These are phyloP conservation scores for Cyrtonyx montezumae DNA, from an alignment of 2,113 vertebrate species.

Conservation along the genomic window DNA sequence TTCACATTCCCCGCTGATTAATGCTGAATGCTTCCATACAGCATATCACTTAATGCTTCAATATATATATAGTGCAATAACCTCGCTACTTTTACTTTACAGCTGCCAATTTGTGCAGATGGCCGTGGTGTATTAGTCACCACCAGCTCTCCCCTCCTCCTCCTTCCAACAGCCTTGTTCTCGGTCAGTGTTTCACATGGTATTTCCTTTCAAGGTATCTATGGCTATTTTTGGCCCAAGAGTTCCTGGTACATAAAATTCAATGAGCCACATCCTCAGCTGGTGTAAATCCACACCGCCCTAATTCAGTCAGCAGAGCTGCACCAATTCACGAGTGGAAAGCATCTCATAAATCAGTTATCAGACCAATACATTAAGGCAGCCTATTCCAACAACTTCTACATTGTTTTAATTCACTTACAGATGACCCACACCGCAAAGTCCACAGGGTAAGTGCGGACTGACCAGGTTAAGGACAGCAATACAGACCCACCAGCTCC, in stretches of 20 bases:
- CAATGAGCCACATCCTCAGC: slow-evolving; percentile 47
- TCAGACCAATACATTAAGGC: slow-evolving; percentile 11
- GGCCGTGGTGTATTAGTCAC: slow-evolving; percentile 44
- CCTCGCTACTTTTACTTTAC: slow-evolving; percentile 44
- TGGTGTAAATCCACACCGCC: slow-evolving; percentile 36
- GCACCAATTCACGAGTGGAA: slow-evolving; percentile 18
- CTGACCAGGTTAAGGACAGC: neutral
- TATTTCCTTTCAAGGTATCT: slow-evolving; percentile 73
- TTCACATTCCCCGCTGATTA: slow-evolving; percentile 37
- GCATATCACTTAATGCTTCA: slow-evolving; percentile 19
- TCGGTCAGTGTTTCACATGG: slow-evolving; percentile 50
- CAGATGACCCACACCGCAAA: neutral
- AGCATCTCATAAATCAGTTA: slow-evolving; percentile 54
- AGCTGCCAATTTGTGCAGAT: slow-evolving; percentile 62
- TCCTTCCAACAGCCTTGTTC: slow-evolving; percentile 38
- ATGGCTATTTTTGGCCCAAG: slow-evolving; percentile 46
- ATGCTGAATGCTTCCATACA: slow-evolving; percentile 13
- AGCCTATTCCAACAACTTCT: slow-evolving; percentile 26
- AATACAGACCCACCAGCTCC: neutral
- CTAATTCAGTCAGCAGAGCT: slow-evolving; percentile 25
- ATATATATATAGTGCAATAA: slow-evolving; percentile 17
- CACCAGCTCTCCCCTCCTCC: slow-evolving; percentile 29
- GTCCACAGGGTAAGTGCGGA: neutral
- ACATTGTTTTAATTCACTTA: slow-evolving; percentile 15
- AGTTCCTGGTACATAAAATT: slow-evolving; percentile 38